These are phyloP conservation scores for Amniataba percoides DNA, from an alignment of 2,797 vertebrate species.

Conservation along the genomic window DNA sequence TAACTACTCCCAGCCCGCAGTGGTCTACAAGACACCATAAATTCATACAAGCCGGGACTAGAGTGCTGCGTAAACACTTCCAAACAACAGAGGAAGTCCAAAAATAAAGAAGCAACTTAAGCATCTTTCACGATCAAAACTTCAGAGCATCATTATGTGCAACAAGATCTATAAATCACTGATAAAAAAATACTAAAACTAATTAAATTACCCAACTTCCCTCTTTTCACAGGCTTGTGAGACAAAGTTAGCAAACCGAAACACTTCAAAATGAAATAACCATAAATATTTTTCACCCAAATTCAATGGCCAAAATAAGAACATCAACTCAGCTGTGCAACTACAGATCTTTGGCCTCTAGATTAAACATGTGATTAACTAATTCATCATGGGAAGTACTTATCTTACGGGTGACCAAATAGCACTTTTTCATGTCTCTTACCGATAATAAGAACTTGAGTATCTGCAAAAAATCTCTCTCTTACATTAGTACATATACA, in stretches of 20 bases:
- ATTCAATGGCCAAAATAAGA: background rate
- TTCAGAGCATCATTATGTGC: background rate
- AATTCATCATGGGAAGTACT: no score
- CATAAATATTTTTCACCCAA: background rate
- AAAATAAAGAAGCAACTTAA: background rate
- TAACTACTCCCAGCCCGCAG: background rate
- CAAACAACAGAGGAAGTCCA: conserved; percentile 7
- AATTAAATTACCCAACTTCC: background rate
- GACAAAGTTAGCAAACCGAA: background rate
- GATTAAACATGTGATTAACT: background rate
- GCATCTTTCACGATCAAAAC: background rate
- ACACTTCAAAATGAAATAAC: background rate
- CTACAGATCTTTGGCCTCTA: background rate
- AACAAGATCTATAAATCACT: background rate
- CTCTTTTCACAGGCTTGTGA: background rate
- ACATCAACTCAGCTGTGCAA: background rate
- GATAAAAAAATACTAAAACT: background rate
- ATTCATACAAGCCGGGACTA: background rate
- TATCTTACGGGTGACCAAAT: no score
- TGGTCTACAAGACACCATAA: background rate
- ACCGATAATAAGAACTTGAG: no score
- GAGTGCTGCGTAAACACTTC: background rate
- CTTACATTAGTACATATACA: no score
- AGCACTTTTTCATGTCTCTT: no score
- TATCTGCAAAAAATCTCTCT: no score